Evolutionary conservation across 2,113 vertebrate genomes (phyloP).

Genomic region (Pachypanchax playfairii): DNA sequence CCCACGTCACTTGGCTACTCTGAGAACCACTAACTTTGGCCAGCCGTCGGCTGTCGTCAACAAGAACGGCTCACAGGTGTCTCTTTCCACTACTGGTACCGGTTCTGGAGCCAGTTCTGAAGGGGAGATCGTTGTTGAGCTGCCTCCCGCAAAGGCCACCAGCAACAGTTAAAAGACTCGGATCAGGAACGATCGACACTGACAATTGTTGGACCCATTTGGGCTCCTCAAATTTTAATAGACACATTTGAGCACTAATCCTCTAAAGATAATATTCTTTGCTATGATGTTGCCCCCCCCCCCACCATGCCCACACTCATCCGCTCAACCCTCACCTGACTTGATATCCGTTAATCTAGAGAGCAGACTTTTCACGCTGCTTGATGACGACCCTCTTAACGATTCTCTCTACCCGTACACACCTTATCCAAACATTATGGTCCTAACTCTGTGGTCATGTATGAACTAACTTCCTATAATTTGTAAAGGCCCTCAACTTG

Average conservation of each 20-base stretch:
- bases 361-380: conserved; percentile 62
- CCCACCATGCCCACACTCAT: conserved; percentile 49
- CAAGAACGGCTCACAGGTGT: conserved; percentile 67
- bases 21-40: conserved; percentile 85
- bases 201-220: conserved; percentile 72
- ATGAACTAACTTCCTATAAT: conserved; percentile 57
- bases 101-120: conserved; percentile 57
- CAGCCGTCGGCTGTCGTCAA: conserved; percentile 73
- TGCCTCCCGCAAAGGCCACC: conserved; percentile 69
- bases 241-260: conserved; percentile 78
- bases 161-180: conserved; percentile 78
- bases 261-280: conserved; percentile 74
- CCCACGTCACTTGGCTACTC: conserved; percentile 84
- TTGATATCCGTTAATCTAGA: conserved; percentile 46
- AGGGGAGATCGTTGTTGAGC: conserved; percentile 62
- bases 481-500: conserved; percentile 61
- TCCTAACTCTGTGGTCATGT: conserved; percentile 68
- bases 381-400: conserved; percentile 39
- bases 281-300: conserved; percentile 62
- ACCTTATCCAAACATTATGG: conserved; percentile 48
- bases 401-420: conserved; percentile 23
- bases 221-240: conserved; percentile 77
- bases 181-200: conserved; percentile 72
- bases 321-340: conserved; percentile 56
- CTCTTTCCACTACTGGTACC: conserved; percentile 48